phyloP scores from a whole-genome alignment of 2,113 vertebrate species.

The Chiloscyllium plagiosum region DNA sequence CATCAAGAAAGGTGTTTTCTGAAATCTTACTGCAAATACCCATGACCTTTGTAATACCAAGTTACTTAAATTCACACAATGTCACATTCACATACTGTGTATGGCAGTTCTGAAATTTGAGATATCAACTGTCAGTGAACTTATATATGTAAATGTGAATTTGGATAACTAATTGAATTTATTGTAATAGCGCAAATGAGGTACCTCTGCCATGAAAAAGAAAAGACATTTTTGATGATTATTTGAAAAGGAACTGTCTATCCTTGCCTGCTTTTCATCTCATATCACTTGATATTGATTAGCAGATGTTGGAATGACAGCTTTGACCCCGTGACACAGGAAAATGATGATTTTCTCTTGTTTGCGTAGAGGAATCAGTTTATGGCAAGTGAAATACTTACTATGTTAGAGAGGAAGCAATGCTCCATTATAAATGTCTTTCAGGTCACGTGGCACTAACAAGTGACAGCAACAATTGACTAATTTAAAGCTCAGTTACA shows the following conservation, averaged over 20 bases:
- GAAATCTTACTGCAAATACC: background rate
- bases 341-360: slow-evolving; percentile 37
- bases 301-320: slow-evolving; percentile 51
- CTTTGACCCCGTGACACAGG: slow-evolving; percentile 35
- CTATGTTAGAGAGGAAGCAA: background rate
- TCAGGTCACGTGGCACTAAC: background rate
- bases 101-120: background rate
- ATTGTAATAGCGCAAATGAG: slow-evolving; percentile 5
- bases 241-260: background rate
- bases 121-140: background rate
- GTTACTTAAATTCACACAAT: background rate
- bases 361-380: background rate
- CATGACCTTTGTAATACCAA: background rate
- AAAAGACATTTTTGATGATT: slow-evolving; percentile 9
- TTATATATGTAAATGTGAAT: background rate
- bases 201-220: background rate
- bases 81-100: background rate
- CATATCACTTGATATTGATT: slow-evolving; percentile 52
- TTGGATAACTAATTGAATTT: slow-evolving; percentile 2
- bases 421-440: background rate
- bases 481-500: background rate
- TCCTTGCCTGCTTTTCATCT: slow-evolving; percentile 43
- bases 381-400: slow-evolving; percentile 17
- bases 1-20: background rate
- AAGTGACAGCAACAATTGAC: background rate